Conservation (phyloP, 2,113 vertebrate genomes). For the Delphinus delphis region DNA sequence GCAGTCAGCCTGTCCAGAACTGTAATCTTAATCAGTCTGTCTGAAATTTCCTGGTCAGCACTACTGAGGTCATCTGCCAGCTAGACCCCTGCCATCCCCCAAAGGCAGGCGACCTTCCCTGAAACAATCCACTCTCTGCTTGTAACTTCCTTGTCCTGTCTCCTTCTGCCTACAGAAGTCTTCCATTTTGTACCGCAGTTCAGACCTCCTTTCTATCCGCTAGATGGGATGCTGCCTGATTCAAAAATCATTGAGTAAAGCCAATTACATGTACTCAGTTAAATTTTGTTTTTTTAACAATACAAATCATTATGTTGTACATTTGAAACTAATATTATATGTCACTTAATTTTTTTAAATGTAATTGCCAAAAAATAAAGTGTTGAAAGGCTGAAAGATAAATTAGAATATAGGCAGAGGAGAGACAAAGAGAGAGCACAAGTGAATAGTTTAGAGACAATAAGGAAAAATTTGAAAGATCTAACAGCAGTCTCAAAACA, state of each 20-base stretch:
- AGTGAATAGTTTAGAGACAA: neutral
- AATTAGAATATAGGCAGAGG: neutral
- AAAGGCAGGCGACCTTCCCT: neutral
- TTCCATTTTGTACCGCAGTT: neutral
- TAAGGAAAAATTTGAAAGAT: neutral
- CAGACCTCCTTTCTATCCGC: neutral
- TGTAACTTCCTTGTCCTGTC: neutral
- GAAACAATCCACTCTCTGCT: neutral
- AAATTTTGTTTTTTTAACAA: neutral
- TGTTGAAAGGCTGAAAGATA: neutral
- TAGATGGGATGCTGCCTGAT: neutral
- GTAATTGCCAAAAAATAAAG: neutral
- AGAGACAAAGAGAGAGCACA: neutral
- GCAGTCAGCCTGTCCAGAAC: neutral
- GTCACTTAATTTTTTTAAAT: neutral
- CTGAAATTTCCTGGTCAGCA: neutral
- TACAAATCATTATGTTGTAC: neutral
- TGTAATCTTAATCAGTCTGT: neutral
- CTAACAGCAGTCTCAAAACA: neutral
- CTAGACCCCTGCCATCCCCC: neutral
- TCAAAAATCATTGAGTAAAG: neutral
- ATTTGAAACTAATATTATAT: neutral
- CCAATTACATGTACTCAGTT: neutral
- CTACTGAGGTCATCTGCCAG: neutral
- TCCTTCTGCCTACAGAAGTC: neutral